Base-by-base conservation (phyloP, 2,797 vertebrate genomes). In the Cephalopachus bancanus region DNA sequence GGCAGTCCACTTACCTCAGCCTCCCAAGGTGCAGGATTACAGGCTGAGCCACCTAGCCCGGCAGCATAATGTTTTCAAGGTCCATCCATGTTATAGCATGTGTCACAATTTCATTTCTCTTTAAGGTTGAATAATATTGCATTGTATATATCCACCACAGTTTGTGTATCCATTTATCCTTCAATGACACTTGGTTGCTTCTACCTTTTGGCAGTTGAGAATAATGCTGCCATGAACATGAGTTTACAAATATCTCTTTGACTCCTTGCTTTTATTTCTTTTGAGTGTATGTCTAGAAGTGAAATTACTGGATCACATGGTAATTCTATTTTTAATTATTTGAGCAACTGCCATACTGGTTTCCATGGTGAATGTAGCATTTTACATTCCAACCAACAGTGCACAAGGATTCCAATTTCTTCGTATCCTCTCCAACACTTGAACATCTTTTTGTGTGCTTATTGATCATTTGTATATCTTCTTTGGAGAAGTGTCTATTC, bases 51-150 rank as follows among this genome's bases (percentile, higher is more conserved):
- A 37, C 37, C 37, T 37, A 37, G 37, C 37, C 37, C 37, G 37
- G 37, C 37, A 88, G 53, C 26, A 3, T 78, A 16, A 22, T 84
- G 26, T 64, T 51, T 84, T 89, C 53, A 84, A 15, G 59, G 33
- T 97, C 69, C 53, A 62, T 93, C 22, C 49, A 67, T 59, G n/a
- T 81, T 81, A 24, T 20, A 65, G 17, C 62, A 7, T 87, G 7
- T 93, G 7, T 95, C 49, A n/a, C 30, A 84, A 69, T 88, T 72
- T 91, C 15, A 22, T 92, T 89, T 37, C 9, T 71, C 84, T 85
- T 92, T 76, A 55, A 89, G 65, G 49, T n/a, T 80, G 59, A 84
- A 59, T 65, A 89, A 84, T 57, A 83, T 16, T 89, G 33, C 26
- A 1, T 79, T 60, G 30, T 76, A 7, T 78, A 14, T 26, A 26